Conservation (phyloP, 1,140 invertebrate species). For the Holcopasites calliopsidis region DNA sequence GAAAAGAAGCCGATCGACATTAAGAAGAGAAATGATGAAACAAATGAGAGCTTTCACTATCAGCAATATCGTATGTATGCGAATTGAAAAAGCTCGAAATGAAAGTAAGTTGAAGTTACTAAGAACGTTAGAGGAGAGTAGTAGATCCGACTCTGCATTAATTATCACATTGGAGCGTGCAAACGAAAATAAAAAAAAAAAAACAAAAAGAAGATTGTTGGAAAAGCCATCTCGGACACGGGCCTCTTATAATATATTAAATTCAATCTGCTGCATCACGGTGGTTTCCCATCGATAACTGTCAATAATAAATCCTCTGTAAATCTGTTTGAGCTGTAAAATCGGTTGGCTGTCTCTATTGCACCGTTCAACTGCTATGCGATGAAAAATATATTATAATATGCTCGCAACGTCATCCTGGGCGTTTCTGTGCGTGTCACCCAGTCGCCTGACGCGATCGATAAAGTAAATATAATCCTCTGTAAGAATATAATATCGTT, state of each 20-base stretch:
- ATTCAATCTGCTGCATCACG: slow-evolving; percentile 78
- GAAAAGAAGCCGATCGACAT: background rate
- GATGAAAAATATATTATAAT: slow-evolving; percentile 79
- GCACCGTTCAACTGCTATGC: slow-evolving; percentile 71
- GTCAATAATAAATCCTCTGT: slow-evolving; percentile 78
- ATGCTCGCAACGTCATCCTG: slow-evolving; percentile 46
- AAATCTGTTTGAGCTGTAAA: slow-evolving; percentile 78
- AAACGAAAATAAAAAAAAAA: no score
- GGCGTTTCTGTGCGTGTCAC: slow-evolving; percentile 47
- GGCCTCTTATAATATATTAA: slow-evolving; percentile 70
- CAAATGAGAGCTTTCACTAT: no score
- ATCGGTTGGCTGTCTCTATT: slow-evolving; percentile 77
- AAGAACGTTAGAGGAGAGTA: background rate
- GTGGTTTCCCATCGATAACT: slow-evolving; percentile 78
- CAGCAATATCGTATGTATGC: background rate
- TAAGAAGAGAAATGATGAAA: background rate
- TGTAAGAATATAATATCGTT: slow-evolving; percentile 81
- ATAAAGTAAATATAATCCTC: slow-evolving; percentile 81
- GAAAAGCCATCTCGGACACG: slow-evolving; percentile 58
- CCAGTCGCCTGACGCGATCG: slow-evolving; percentile 57
- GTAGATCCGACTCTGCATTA: slow-evolving; percentile 35
- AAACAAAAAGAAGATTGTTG: slow-evolving; percentile 31
- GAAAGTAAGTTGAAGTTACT: background rate
- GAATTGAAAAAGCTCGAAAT: background rate
- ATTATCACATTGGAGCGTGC: slow-evolving; percentile 36